A percentile compares a stretch with the other conserved stretches of the same genome.
Conservation (phyloP, 2,888 invertebrate genomes). For the Bellardia bayeri region DNA sequence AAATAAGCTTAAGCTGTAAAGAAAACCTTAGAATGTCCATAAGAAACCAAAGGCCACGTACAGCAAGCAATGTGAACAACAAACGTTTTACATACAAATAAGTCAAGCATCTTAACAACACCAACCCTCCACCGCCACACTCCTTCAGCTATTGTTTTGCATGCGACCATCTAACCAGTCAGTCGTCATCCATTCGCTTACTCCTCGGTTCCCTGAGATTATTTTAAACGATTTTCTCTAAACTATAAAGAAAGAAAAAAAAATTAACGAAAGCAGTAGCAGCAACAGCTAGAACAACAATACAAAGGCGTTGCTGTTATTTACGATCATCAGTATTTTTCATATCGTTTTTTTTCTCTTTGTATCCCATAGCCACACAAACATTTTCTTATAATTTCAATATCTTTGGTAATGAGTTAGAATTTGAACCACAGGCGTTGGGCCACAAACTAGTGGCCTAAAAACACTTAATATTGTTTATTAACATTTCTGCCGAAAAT, state of each 20-base stretch:
- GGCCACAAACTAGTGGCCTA: not conserved
- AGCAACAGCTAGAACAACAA: not conserved
- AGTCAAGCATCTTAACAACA: conserved; percentile 11
- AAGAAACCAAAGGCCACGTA: conserved; percentile 74
- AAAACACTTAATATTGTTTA: too few species aligned
- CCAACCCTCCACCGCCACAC: not conserved
- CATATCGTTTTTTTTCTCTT: conserved; percentile 35
- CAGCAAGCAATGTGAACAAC: conserved; percentile 70
- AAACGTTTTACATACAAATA: conserved; percentile 47
- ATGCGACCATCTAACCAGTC: not conserved
- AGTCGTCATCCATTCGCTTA: not conserved
- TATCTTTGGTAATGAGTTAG: not conserved
- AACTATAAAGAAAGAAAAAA: not conserved
- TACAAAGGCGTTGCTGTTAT: conserved; percentile 37
- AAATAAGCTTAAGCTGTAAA: conserved; percentile 36
- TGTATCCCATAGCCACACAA: not conserved
- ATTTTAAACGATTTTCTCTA: conserved; percentile 16
- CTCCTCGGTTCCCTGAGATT: conserved; percentile 7
- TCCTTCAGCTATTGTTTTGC: not conserved
- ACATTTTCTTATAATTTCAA: not conserved
- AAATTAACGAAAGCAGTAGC: conserved; percentile 33
- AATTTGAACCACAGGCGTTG: not conserved
- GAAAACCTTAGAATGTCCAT: conserved; percentile 73
- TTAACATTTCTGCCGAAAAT: too few species aligned
- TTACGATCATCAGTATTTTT: conserved; percentile 33